phyloP scores from a whole-genome alignment of 2,888 invertebrate species.

The Leucophenga montana region DNA sequence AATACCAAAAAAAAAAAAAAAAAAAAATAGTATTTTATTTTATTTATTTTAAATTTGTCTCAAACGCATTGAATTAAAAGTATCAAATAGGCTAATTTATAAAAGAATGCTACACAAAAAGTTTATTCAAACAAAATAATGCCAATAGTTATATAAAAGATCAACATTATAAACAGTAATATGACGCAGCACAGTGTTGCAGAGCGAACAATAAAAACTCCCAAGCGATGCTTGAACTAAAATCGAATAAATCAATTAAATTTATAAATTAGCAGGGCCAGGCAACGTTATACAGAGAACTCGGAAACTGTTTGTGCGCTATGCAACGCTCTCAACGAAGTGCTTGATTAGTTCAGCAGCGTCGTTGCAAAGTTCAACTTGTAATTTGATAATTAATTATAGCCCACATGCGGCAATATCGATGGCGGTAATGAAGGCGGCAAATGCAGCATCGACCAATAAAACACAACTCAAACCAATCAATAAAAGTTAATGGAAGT shows the following conservation, averaged over 20 bases:
- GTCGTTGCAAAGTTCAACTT: neutral
- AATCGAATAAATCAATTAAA: constrained; percentile 69
- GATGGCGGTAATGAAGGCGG: neutral
- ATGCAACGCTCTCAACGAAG: neutral
- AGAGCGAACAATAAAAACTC: neutral
- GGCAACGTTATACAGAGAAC: neutral
- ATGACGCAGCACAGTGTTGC: neutral
- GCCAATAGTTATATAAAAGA: too few species aligned
- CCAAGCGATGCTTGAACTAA: constrained; percentile 17
- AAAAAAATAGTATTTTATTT: too few species aligned
- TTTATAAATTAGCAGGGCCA: constrained; percentile 66
- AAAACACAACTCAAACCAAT: constrained; percentile 21
- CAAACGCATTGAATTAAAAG: too few species aligned
- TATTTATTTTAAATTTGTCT: too few species aligned
- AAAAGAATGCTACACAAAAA: too few species aligned
- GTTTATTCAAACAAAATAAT: too few species aligned
- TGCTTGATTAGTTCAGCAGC: constrained; percentile 1
- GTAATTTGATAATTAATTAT: constrained; percentile 70
- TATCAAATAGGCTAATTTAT: too few species aligned
- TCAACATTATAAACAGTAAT: too few species aligned
- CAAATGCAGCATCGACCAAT: constrained; percentile 2
- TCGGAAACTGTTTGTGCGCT: neutral
- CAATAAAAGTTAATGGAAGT: constrained; percentile 3
- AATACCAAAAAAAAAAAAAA: too few species aligned
- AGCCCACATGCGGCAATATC: constrained; percentile 40